A percentile compares a stretch with the other conserved stretches of the same genome.
Conservation (phyloP, 2,113 vertebrate species). For the Chaetorhynchus papuensis region DNA sequence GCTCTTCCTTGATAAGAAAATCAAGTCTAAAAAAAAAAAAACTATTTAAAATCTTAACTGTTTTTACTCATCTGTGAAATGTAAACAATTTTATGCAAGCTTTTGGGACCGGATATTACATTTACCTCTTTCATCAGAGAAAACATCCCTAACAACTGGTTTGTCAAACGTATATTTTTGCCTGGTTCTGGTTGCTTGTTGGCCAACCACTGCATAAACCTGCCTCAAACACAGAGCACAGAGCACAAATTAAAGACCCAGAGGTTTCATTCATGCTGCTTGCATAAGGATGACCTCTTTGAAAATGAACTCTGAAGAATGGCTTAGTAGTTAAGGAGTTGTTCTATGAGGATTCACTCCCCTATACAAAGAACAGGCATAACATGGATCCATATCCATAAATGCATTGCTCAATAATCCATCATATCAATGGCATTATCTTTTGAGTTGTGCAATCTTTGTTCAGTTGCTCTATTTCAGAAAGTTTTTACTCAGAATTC, state of each 20-base stretch:
- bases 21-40: background rate
- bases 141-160: background rate
- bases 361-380: background rate
- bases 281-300: background rate
- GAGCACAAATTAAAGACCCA: background rate
- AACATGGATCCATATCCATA: background rate
- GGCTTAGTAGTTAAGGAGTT: background rate
- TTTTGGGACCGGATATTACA: background rate
- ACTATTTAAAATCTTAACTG: background rate
- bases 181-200: background rate
- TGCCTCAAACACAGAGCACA: background rate
- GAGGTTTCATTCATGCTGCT: background rate
- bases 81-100: background rate
- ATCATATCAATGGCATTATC: background rate
- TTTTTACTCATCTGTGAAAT: background rate
- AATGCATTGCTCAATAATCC: background rate
- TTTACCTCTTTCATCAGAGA: background rate
- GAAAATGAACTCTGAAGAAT: background rate
- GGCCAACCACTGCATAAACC: background rate
- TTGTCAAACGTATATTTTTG: fast-evolving
- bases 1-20: background rate
- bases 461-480: background rate
- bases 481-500: background rate
- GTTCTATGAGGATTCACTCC: fast-evolving
- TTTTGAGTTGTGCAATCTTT: background rate